A percentile compares a stretch with the other conserved stretches of the same genome.
Evolutionary conservation across 2,888 invertebrate genomes (phyloP).

Genomic region (Notodonta dromedarius): DNA sequence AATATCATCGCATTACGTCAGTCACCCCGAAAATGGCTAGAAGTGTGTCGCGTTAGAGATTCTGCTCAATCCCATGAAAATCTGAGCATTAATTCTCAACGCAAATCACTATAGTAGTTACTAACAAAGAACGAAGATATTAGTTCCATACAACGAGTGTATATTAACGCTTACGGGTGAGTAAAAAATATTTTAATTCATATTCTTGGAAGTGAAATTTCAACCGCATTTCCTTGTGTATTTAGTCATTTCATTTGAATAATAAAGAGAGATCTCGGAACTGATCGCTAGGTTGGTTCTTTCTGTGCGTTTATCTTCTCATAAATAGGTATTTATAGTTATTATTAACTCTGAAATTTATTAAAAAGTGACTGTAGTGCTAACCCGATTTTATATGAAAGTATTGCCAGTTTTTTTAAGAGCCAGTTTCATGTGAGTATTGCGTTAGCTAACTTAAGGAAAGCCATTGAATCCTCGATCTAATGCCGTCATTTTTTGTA

Average conservation of each 20-base stretch:
- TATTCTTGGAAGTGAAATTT: slow-evolving; percentile 36
- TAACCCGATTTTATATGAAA: slow-evolving; percentile 18
- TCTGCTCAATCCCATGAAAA: slow-evolving; percentile 37
- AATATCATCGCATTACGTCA: slow-evolving; percentile 24
- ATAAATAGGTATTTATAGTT: slow-evolving; percentile 28
- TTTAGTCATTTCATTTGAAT: slow-evolving; percentile 55
- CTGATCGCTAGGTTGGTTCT: slow-evolving; percentile 39
- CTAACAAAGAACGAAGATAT: slow-evolving; percentile 16
- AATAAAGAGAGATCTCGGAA: slow-evolving; percentile 49
- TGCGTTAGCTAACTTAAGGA: neutral
- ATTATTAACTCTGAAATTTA: slow-evolving; percentile 31
- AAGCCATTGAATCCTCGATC: slow-evolving; percentile 16
- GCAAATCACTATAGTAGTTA: slow-evolving; percentile 28
- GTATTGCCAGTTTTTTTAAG: slow-evolving; percentile 27
- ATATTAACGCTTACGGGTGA: slow-evolving; percentile 29
- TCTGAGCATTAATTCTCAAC: slow-evolving; percentile 42
- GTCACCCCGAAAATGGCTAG: slow-evolving; percentile 65
- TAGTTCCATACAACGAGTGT: slow-evolving; percentile 8
- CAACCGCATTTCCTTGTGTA: slow-evolving; percentile 23
- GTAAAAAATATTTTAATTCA: slow-evolving; percentile 25
- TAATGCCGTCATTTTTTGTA: slow-evolving; percentile 22
- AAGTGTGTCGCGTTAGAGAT: slow-evolving; percentile 57
- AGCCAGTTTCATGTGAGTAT: neutral
- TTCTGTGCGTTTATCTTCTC: slow-evolving; percentile 41
- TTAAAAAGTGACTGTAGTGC: slow-evolving; percentile 22